Conservation (phyloP, 2,888 invertebrate species). For the Meteorus cinctellus region DNA sequence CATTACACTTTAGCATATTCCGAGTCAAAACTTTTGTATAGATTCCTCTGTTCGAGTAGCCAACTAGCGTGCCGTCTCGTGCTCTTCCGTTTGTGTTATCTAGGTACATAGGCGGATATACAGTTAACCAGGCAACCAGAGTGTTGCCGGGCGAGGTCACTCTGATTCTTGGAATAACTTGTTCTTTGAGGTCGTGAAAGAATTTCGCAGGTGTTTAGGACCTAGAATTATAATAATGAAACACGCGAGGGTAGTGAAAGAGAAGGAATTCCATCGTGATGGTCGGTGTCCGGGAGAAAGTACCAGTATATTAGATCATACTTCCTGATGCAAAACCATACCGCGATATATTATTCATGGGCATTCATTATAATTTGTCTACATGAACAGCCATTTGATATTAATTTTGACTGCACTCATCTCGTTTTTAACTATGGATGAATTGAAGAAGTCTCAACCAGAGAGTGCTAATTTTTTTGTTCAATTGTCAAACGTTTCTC, state of each 20-base stretch:
- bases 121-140: constrained; percentile 63
- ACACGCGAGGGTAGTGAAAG: constrained; percentile 21
- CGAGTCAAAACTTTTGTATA: no score
- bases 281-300: constrained; percentile 58
- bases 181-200: constrained; percentile 41
- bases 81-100: constrained; percentile 27
- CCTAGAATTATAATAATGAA: constrained; percentile 15
- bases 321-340: no score
- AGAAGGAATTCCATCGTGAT: constrained; percentile 14
- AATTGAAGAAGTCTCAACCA: no score
- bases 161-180: constrained; percentile 62
- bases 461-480: no score
- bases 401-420: no score
- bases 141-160: constrained; percentile 62
- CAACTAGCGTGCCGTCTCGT: constrained; percentile 51
- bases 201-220: constrained; percentile 41
- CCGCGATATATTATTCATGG: no score
- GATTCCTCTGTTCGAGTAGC: no score
- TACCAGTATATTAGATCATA: constrained; percentile 38
- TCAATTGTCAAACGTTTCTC: no score
- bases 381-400: no score
- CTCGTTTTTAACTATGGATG: no score
- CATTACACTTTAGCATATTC: no score
- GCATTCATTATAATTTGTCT: no score
- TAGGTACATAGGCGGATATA: constrained; percentile 65